Evolutionary conservation across 2,888 invertebrate species (phyloP).

Genomic region (Romanomermis culicivorax): DNA sequence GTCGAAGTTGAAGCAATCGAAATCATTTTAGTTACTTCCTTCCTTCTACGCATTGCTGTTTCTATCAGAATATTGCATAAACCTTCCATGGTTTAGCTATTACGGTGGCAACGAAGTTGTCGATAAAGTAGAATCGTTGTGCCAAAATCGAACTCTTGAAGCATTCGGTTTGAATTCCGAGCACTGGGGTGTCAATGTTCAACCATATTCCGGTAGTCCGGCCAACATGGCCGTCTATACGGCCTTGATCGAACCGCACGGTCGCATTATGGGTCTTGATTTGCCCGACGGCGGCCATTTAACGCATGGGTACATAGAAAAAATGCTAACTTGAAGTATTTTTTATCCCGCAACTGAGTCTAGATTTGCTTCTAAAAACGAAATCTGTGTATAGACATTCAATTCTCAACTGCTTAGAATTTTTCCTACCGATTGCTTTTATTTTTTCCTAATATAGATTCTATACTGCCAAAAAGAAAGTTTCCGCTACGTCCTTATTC

Average conservation of each 20-base stretch:
- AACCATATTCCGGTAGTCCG: slow-evolving; percentile 83
- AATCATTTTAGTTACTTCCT: no score
- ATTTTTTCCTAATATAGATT: no score
- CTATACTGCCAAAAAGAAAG: slow-evolving; percentile 65
- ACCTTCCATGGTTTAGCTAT: no score
- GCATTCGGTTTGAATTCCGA: slow-evolving; percentile 57
- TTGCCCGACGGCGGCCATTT: slow-evolving; percentile 84
- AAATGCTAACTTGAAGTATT: no score
- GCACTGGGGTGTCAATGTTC: slow-evolving; percentile 92
- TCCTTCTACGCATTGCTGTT: no score
- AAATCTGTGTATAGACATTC: no score
- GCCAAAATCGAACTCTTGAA: slow-evolving; percentile 63
- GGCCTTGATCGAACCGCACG: slow-evolving; percentile 52
- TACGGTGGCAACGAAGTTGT: slow-evolving; percentile 92
- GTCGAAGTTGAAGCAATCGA: no score
- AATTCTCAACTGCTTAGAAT: no score
- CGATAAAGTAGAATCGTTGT: slow-evolving; percentile 70
- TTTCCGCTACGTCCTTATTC: slow-evolving; percentile 88
- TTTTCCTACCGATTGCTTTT: no score
- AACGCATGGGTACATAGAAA: slow-evolving; percentile 32
- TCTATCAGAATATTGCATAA: no score
- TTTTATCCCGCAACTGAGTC: no score
- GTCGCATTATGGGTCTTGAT: slow-evolving; percentile 79
- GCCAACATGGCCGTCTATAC: slow-evolving; percentile 94
- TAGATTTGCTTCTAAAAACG: no score